Evolutionary conservation across 2,888 invertebrate genomes (phyloP), one percentile per base, ranked within the genome.

Genomic region (Drosophila nigricruria): DNA sequence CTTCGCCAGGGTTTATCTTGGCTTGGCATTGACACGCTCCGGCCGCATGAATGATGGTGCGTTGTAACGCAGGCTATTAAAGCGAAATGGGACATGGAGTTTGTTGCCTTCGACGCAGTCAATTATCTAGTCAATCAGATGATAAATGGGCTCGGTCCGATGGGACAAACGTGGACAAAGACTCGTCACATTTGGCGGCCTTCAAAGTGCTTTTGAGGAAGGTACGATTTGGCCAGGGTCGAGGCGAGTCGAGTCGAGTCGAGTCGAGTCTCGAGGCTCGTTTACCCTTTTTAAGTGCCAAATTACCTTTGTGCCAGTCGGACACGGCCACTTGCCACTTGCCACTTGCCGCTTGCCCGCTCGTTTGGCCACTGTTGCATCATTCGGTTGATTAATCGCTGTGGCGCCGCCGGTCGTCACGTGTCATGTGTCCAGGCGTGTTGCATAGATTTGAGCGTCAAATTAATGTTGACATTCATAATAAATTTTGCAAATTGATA

Each of bases 111-210:
- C 20, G n/a, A 23, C 50, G 38, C 47, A 73, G 83, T 78, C 85
- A 86, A 81, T 86, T 88, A 83, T 81, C 83, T 76, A 88, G 81
- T 88, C 86, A 88, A 86, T 88, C 81, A 77, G 63, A 81, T 86
- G 87, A 86, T 86, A 83, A 86, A 88, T 86, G 77, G 65, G 66
- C 71, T 74, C 70, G 32, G 62, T 57, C 77, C 65, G 43, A 23
- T 38, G 53, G n/a, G 49, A 38, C 40, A 32, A 42, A 47, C 25
- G 61, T 58, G 66, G 60, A 67, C 64, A 59, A 66, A 53, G 82
- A 65, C 69, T 74, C 65, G 73, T 86, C 88, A 84, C 85, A 87
- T 78, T 78, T 72, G 76, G 66, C 73, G 71, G 59, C 77, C 73
- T 63, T 76, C 70, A 74, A 70, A 74, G 70, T 32, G 53, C 68